Base-by-base conservation (phyloP, 1,140 invertebrate species). In the Zaprionus africanus region DNA sequence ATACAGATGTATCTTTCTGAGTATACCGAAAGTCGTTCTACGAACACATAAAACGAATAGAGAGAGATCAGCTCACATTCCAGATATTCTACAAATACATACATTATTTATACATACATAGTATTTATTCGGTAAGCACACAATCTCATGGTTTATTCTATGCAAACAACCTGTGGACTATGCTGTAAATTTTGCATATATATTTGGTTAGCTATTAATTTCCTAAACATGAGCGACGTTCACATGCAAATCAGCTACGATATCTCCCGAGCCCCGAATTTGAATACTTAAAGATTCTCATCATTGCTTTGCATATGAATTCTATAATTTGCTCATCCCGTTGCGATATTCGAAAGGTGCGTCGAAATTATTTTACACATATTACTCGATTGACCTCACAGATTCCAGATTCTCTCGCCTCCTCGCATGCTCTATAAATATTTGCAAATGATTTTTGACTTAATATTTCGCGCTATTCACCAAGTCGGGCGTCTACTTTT, bases 171-270 rank as follows among this genome's bases (percentile, higher is more conserved):
- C 31, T 28, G 17, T 41, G 19, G 11, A 66, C 51, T 76, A 65
- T 67, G 71, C 58, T 87, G 80, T 86, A 87, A 87, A 73, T 59
- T 74, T 82, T 74, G 76, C 68, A 72, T 85, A 85, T 86, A 49
- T 75, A 72, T 88, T 83, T 87, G 66, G 36, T 61, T 38, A 38
- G 67, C 77, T 83, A 80, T 87, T 83, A 70, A 82, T 74, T 80
- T 72, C 56, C 46, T 51, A 59, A 69, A 53, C 41, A 67, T 73
- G 69, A 75, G 51, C 81, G 58, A 58, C 68, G 73, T 65, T 78
- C 70, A 78, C 54, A 87, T 87, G 83, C 84, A 87, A 87, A 87
- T 88, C 67, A 87, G 71, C 53, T 73, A 41, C 43, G 13, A 31
- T 31, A 51, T 24, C 46, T 1, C 6, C 2, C 41, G 46, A 13